Conservation (phyloP, 2,797 vertebrate species). For the Falco peregrinus region DNA sequence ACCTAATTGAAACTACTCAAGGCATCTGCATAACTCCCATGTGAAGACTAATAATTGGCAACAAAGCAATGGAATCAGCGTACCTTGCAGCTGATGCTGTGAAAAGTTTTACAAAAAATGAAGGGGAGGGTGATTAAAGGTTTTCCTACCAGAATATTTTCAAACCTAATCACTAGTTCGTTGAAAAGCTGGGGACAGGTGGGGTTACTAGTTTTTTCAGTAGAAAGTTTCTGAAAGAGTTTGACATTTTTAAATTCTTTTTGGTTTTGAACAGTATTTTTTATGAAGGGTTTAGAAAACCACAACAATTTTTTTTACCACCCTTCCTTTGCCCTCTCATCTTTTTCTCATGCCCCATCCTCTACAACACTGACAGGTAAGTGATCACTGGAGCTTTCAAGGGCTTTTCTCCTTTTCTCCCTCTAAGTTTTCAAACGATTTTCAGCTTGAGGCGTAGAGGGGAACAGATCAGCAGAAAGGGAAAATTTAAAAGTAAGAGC, state of each 20-base stretch:
- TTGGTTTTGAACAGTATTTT: not conserved
- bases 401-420: not conserved
- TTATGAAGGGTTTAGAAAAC: not conserved
- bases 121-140: not conserved
- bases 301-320: not conserved
- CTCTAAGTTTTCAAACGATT: not conserved
- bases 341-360: not conserved
- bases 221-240: not conserved
- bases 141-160: not conserved
- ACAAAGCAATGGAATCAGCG: not conserved
- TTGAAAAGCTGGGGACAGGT: not conserved
- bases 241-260: not conserved
- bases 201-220: accelerated
- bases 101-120: not conserved
- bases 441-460: not conserved
- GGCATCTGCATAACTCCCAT: not conserved
- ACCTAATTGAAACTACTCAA: not conserved
- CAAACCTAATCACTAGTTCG: not conserved
- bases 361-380: not conserved
- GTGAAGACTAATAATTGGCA: not conserved
- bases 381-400: not conserved
- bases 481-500: not conserved
- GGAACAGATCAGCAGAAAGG: not conserved
- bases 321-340: not conserved
- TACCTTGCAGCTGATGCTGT: not conserved